Base-by-base conservation (phyloP, 1,140 invertebrate genomes). In the Drosophila triauraria region DNA sequence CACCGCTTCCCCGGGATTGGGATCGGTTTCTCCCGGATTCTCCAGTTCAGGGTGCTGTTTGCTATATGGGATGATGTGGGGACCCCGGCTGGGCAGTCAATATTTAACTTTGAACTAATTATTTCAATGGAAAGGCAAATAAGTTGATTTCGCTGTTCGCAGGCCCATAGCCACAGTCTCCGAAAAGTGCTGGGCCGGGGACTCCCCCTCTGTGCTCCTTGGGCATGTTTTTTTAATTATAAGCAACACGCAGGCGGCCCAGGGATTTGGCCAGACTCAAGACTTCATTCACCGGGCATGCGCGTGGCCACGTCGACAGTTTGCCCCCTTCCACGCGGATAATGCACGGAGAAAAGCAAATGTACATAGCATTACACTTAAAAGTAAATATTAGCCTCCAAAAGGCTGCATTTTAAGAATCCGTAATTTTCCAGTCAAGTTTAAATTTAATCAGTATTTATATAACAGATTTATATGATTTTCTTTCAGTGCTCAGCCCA, bases 31-130 rank as follows among this genome's bases (percentile, higher is more conserved):
- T 23, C 59, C 17, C n/a, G 20, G 35, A 38, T 38, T 13, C 15
- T 23, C 15, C 9, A 13, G 13, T 10, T 13, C 42, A 8, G 40
- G 23, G 30, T 10, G 54, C 47, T 43, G 72, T 38, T 25, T 64
- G 32, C 32, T 35, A 35, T 35, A 35, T 32, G 56, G 42, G 23
- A 35, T 35, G 38, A 13, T 20, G 30, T 54, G 38, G 12, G 50
- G 43, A 47, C 62, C 48, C 74, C 43, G 47, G 30, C 27, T 35
- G 44, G 58, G 54, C 71, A 86, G 80, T 79, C 87, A 86, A 91
- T 90, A 92, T 91, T 92, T 91, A 91, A 90, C 90, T 87, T 82
- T 91, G 85, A 91, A 91, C 91, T 92, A 92, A 92, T 91, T 91
- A 91, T 91, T 92, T 92, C 91, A 92, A 91, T 86, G 86, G 91